Percentiles rank a stretch among this genome's conserved stretches.
phyloP scores from a whole-genome alignment of 1,140 invertebrate species.

The Leptinotarsa undecemlineata region DNA sequence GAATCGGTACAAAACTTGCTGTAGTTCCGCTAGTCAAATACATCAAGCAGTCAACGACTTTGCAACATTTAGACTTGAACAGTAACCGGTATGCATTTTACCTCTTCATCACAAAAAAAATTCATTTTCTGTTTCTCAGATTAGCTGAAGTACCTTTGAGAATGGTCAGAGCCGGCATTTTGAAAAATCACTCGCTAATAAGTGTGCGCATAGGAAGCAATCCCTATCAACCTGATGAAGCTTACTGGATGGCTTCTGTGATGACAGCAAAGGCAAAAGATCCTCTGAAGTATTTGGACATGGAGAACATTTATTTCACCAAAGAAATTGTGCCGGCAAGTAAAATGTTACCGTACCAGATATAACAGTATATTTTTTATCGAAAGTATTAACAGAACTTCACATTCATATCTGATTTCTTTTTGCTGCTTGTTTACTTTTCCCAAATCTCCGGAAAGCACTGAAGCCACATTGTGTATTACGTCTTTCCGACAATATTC shows the following conservation, averaged over 20 bases:
- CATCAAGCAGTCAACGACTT: constrained; percentile 33
- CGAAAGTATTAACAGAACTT: no score
- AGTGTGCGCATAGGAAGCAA: constrained; percentile 57
- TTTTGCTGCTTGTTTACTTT: no score
- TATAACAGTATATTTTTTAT: neutral
- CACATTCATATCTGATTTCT: no score
- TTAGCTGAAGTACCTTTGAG: constrained; percentile 18
- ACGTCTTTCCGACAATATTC: no score
- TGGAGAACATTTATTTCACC: constrained; percentile 55
- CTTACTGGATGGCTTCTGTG: constrained; percentile 37
- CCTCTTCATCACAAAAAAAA: neutral
- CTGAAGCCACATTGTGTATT: no score
- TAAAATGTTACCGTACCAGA: neutral
- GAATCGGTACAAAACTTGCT: constrained; percentile 32
- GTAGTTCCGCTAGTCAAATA: constrained; percentile 38
- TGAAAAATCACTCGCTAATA: constrained; percentile 51
- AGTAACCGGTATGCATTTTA: constrained; percentile 42
- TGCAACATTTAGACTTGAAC: constrained; percentile 47
- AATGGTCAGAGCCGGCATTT: constrained; percentile 37
- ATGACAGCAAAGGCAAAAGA: constrained; percentile 27
- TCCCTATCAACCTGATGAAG: constrained; percentile 54
- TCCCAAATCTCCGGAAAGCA: no score
- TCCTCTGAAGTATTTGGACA: constrained; percentile 51
- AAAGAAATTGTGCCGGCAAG: constrained; percentile 50
- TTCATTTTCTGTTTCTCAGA: constrained; percentile 1